These are phyloP conservation scores for Erinaceus europaeus DNA, from an alignment of 2,113 vertebrate species.

Conservation along the genomic window DNA sequence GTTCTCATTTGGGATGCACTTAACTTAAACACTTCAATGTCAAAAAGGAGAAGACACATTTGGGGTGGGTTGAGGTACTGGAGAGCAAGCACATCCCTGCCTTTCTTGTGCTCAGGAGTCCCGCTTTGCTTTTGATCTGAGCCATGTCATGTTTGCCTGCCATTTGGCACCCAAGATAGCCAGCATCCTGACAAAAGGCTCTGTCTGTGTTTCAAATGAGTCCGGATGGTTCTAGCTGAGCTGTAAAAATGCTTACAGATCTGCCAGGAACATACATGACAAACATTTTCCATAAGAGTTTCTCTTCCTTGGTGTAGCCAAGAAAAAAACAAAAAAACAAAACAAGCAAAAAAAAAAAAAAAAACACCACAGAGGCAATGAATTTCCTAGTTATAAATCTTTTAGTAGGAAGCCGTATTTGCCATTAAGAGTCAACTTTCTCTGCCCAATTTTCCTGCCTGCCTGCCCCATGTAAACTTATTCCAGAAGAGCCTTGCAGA, in stretches of 20 bases:
- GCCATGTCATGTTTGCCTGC: not conserved
- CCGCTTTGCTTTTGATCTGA: not conserved
- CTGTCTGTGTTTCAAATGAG: not conserved
- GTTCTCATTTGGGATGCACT: not conserved
- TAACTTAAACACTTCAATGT: too few species aligned
- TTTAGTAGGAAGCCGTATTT: not conserved
- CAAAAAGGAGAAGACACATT: not conserved
- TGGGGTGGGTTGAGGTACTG: not conserved
- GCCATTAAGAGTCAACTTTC: not conserved
- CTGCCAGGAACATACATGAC: conserved; percentile 31
- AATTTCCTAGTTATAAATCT: not conserved
- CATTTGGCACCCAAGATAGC: not conserved
- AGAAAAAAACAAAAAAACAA: conserved; percentile 16
- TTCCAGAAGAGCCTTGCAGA: not conserved
- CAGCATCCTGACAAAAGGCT: not conserved
- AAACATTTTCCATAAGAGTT: conserved; percentile 29
- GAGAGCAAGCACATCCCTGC: not conserved
- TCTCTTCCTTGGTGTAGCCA: conserved; percentile 33
- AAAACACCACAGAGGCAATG: not conserved
- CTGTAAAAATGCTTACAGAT: not conserved
- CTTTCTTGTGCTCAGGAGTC: not conserved
- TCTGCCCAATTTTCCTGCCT: not conserved
- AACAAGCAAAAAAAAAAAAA: conserved; percentile 10
- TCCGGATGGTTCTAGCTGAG: not conserved
- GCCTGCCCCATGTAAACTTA: not conserved